phyloP scores from a whole-genome alignment of 2,888 invertebrate genomes.

The Ophraella communa region DNA sequence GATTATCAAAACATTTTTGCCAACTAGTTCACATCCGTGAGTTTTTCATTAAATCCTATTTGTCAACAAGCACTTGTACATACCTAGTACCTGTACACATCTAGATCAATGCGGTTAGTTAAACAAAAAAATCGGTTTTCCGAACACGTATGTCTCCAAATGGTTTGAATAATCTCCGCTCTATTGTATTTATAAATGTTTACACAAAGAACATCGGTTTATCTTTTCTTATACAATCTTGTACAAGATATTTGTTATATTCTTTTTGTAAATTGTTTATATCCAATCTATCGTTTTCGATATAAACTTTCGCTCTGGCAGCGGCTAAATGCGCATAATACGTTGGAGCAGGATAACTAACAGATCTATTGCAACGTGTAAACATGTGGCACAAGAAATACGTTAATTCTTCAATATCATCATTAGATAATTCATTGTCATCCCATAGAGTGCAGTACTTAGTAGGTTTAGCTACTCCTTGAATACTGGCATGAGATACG shows the following conservation, averaged over 20 bases:
- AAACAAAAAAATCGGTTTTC: no score
- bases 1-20: no score
- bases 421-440: conserved; percentile 72
- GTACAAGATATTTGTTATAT: conserved; percentile 63
- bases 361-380: conserved; percentile 81
- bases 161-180: no score
- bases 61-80: no score
- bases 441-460: conserved; percentile 87
- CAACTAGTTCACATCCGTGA: no score
- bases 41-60: no score
- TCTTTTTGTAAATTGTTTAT: conserved; percentile 61
- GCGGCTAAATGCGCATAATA: conserved; percentile 90
- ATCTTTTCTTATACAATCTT: conserved; percentile 62
- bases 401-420: conserved; percentile 79
- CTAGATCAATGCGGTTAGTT: no score
- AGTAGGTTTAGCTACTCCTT: conserved; percentile 85
- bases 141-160: no score
- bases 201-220: conserved; percentile 78
- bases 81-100: no score
- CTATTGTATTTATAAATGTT: no score
- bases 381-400: conserved; percentile 88
- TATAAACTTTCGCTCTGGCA: conserved; percentile 67
- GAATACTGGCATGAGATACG: conserved; percentile 70
- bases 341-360: conserved; percentile 87
- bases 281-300: conserved; percentile 57